Evolutionary conservation across 2,797 vertebrate genomes (phyloP), one percentile per base, ranked within the genome.

Genomic region (Alosa sapidissima): DNA sequence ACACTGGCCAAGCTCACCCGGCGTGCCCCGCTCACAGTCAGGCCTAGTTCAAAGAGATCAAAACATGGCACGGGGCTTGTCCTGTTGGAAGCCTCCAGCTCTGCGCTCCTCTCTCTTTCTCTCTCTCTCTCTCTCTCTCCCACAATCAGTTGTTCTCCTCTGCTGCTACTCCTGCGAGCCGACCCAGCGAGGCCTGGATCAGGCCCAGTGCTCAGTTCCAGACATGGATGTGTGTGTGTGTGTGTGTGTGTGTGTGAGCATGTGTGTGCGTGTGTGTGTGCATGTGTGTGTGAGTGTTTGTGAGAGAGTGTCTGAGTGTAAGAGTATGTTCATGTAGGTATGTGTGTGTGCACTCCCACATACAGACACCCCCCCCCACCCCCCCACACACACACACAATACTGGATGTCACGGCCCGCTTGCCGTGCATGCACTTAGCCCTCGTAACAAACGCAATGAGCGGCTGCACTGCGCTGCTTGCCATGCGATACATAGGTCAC

Each of bases 41-140:
- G 41, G 72, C 41, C 72, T 19, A 78, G 36, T 78, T 78, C 72
- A 78, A 78, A 78, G 72, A 78, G 72, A 78, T 78, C 36, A 78
- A 78, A 78, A 78, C 72, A 78, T 78, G 72, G 72, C 72, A 78
- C 41, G 5, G 68, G 33, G 13, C 68, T 75, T 41, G 65, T 72
- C 65, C 65, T 72, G 65, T 72, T 72, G 65, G 65, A 72, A 33
- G 65, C 28, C 33, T 33, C 13, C 13, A 28, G 14, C 65, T 28
- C 33, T 14, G 11, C 5, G 33, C 28, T 72, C 36, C 65, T 72
- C 41, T 41, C 41, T 41, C 41, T 41, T 4, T 41, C 41, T 41
- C 41, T 41, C 41, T 41, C 41, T 41, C 41, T 41, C 41, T 72
- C 65, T 72, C 41, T 41, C 41, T 41, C 41, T 72, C 65, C 33